Conservation (phyloP, 2,888 invertebrate species). For the Dysmachus trigonus region DNA sequence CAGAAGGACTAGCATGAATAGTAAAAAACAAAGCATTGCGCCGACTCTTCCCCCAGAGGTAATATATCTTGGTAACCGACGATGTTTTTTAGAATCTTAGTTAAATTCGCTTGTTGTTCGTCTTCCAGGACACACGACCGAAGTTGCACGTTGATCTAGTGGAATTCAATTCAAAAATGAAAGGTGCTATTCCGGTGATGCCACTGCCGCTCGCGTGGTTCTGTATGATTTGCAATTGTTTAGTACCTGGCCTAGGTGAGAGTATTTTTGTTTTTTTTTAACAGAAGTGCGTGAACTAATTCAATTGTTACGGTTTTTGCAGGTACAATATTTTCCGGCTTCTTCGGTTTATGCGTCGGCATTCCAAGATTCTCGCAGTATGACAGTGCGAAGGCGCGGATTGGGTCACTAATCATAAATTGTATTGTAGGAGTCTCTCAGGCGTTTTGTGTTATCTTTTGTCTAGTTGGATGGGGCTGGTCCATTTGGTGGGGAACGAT, state of each 20-base stretch:
- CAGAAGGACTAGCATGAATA: constrained; percentile 72
- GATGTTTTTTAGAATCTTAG: not conserved
- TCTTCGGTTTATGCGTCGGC: constrained; percentile 88
- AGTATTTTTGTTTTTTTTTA: constrained; percentile 24
- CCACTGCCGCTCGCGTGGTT: constrained; percentile 87
- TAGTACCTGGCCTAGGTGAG: constrained; percentile 81
- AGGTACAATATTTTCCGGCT: constrained; percentile 91
- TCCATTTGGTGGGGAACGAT: constrained; percentile 97
- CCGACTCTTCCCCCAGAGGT: constrained; percentile 74
- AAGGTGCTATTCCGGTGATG: constrained; percentile 90
- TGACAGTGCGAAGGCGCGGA: constrained; percentile 78
- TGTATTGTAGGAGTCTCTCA: constrained; percentile 87
- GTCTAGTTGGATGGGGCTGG: constrained; percentile 98
- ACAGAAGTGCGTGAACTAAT: not conserved
- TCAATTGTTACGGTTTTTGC: constrained; percentile 54
- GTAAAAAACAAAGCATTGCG: constrained; percentile 74
- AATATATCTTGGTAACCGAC: not conserved
- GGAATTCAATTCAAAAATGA: constrained; percentile 86
- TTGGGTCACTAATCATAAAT: constrained; percentile 87
- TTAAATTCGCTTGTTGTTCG: not conserved
- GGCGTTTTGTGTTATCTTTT: constrained; percentile 91
- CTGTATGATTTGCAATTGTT: constrained; percentile 83
- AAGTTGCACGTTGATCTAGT: constrained; percentile 81
- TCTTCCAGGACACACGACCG: constrained; percentile 74
- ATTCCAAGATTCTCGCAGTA: constrained; percentile 86